A percentile compares a stretch with the other conserved stretches of the same genome.
Evolutionary conservation across 2,797 vertebrate genomes (phyloP).

Genomic region (Prionace glauca): DNA sequence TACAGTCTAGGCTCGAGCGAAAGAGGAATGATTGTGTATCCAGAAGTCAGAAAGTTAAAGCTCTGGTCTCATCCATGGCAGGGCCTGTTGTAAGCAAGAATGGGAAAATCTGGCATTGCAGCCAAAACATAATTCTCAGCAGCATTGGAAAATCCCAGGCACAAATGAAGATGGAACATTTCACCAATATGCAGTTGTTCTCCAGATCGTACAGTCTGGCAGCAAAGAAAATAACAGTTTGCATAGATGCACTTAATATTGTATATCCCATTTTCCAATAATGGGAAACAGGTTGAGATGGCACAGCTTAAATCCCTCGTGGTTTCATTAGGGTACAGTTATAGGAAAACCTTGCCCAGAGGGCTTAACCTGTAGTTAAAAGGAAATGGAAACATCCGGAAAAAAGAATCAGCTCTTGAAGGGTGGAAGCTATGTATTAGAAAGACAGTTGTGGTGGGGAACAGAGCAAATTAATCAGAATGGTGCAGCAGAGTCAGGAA

Average conservation of each 20-base stretch:
- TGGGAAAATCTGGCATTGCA: too few relatives aligned
- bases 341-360: not conserved
- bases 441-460: too few relatives aligned
- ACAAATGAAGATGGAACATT: too few relatives aligned
- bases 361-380: not conserved
- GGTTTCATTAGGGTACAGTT: not conserved
- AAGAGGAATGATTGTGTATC: too few relatives aligned
- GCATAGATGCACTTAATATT: not conserved
- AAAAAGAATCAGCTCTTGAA: not conserved
- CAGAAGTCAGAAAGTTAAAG: too few relatives aligned
- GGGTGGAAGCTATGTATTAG: not conserved
- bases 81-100: too few relatives aligned
- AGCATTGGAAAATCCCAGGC: too few relatives aligned
- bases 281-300: not conserved
- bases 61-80: too few relatives aligned
- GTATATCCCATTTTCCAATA: not conserved
- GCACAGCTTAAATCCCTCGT: not conserved
- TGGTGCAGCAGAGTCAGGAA: too few relatives aligned
- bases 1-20: too few relatives aligned
- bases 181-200: not conserved
- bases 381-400: not conserved
- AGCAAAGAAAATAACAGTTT: not conserved
- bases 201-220: not conserved
- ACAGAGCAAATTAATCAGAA: too few relatives aligned
- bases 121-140: too few relatives aligned